phyloP scores from a whole-genome alignment of 2,888 invertebrate genomes.

The Meghimatium bilineatum region DNA sequence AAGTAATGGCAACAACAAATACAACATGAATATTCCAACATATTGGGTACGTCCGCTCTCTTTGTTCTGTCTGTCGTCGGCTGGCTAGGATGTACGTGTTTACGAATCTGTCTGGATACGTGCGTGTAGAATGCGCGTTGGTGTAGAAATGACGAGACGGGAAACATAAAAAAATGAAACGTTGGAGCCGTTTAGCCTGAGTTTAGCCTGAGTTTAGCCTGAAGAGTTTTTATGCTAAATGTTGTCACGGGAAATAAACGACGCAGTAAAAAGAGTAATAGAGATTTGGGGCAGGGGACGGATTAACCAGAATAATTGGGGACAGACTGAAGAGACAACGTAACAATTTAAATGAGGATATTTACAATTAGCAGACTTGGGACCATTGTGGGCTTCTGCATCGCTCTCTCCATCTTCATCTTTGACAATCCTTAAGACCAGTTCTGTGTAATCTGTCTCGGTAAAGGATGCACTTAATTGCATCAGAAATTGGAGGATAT shows the following conservation, averaged over 20 bases:
- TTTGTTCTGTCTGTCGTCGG: too few species aligned
- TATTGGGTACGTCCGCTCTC: too few species aligned
- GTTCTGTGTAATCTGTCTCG: not conserved
- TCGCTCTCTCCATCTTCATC: not conserved
- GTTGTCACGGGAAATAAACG: not conserved
- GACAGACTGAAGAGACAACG: not conserved
- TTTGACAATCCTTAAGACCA: not conserved
- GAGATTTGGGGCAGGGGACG: not conserved
- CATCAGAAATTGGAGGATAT: not conserved
- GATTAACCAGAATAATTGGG: not conserved
- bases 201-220: too few species aligned
- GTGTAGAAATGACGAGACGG: too few species aligned
- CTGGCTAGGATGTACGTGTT: too few species aligned
- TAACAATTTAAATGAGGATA: not conserved
- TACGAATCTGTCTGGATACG: not conserved
- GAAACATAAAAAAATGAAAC: too few species aligned
- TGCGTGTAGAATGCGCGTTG: not conserved
- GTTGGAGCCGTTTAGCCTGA: too few species aligned
- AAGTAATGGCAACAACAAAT: too few species aligned
- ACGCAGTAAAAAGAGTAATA: not conserved
- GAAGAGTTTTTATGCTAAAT: not conserved
- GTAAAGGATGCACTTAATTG: not conserved
- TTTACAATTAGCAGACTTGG: conserved; percentile 15
- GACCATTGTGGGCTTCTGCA: not conserved
- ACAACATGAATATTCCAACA: too few species aligned